These are phyloP conservation scores for Lanius ludovicianus DNA, from an alignment of 2,113 vertebrate species.

Conservation along the genomic window DNA sequence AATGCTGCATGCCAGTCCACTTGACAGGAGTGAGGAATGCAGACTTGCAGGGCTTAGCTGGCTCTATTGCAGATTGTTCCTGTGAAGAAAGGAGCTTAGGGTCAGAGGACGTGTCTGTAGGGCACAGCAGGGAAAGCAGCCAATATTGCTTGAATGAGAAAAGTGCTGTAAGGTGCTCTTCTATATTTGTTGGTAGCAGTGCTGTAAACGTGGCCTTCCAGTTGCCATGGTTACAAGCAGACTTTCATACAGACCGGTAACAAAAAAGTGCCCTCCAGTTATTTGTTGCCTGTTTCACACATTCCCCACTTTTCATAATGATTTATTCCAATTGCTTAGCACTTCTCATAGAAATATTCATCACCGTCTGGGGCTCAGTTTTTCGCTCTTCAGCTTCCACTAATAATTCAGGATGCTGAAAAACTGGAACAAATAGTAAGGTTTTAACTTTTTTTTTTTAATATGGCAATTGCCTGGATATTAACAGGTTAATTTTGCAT, in stretches of 20 bases:
- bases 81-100: not conserved
- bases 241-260: slow-evolving; percentile 17
- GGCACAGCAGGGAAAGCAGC: not conserved
- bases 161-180: slow-evolving; percentile 4
- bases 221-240: slow-evolving; percentile 70
- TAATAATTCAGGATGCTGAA: not conserved
- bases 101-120: not conserved
- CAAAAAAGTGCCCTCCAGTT: slow-evolving; percentile 30
- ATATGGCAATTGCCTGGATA: not conserved
- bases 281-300: slow-evolving; percentile 29
- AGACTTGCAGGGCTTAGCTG: not conserved
- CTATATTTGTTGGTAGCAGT: slow-evolving; percentile 34
- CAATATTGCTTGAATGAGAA: not conserved
- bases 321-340: slow-evolving; percentile 37
- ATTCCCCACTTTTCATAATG: not conserved
- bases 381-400: not conserved
- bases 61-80: not conserved
- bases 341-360: slow-evolving; percentile 35
- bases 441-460: not conserved
- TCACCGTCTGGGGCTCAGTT: not conserved
- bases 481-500: not conserved
- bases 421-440: not conserved
- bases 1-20: not conserved
- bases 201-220: slow-evolving; percentile 15
- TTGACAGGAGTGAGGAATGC: not conserved